Evolutionary conservation across 1,140 invertebrate species (phyloP).

Genomic region (Chymomyza costata): DNA sequence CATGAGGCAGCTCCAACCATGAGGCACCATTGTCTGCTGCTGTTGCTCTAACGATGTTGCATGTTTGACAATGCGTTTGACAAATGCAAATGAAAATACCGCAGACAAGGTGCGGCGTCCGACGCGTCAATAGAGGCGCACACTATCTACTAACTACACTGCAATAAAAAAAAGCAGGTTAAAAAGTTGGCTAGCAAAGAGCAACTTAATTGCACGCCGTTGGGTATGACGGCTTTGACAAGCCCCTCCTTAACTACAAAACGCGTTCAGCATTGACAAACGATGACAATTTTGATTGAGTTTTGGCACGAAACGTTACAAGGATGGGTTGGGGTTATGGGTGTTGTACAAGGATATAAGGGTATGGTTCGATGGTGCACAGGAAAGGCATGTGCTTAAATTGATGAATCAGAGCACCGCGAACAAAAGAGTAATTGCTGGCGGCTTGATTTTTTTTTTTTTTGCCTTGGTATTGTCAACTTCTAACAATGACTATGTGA

Average conservation of each 20-base stretch:
- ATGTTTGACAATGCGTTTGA: constrained; percentile 52
- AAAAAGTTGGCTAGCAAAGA: constrained; percentile 57
- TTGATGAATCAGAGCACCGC: constrained; percentile 46
- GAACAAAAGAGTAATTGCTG: no score
- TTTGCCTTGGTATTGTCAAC: no score
- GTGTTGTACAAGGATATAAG: no score
- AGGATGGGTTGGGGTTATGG: no score
- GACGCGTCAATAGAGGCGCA: constrained; percentile 9
- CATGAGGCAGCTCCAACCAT: constrained; percentile 37
- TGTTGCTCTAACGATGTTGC: constrained; percentile 47
- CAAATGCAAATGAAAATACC: constrained; percentile 50
- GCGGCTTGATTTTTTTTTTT: no score
- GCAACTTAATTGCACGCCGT: constrained; percentile 57
- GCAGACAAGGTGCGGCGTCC: constrained; percentile 56
- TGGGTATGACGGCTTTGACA: no score
- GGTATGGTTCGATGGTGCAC: no score
- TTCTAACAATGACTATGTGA: no score
- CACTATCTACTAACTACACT: no score
- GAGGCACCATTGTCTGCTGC: constrained; percentile 27
- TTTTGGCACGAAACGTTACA: constrained; percentile 43
- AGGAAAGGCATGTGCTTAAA: constrained; percentile 1
- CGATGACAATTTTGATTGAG: constrained; percentile 66
- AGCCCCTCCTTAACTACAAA: no score
- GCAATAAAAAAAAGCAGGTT: constrained; percentile 7
- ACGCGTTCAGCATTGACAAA: constrained; percentile 42